Evolutionary conservation across 2,888 invertebrate species (phyloP), one percentile per base, ranked within the genome.

Genomic region (Morpho achilles): DNA sequence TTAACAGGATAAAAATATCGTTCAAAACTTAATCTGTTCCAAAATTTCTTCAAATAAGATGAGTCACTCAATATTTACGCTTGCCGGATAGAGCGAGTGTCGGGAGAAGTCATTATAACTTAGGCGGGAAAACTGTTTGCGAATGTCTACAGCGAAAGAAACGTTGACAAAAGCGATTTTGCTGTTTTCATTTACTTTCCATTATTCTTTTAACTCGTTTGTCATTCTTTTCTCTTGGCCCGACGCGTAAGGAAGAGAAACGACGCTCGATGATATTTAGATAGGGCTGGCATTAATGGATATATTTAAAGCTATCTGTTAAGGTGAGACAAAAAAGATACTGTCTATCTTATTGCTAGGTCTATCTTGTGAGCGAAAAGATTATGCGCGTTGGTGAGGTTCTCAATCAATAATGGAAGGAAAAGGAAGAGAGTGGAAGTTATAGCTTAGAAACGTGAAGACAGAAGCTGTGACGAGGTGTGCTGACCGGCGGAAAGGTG

Each of bases 141-240:
- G 53, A 56, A 52, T 42, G 58, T 55, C 52, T 59, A 51, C 52
- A 50, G 44, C 50, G 43, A 60, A 62, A 59, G 56, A 59, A 57
- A 63, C 55, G 61, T 60, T 55, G 53, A 61, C 60, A 63, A 86
- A 86, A 81, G 82, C 79, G 84, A 86, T 84, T 86, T 84, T 80
- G 75, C 83, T 81, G 84, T 86, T 84, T 85, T 87, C 84, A 86
- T 87, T 86, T 86, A 86, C 86, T 85, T 84, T 84, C 84, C 83
- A 87, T 86, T 87, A 85, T 84, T 86, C 82, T 81, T 84, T 83
- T 70, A 84, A 84, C 86, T 84, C 85, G 82, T 86, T 86, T 85
- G 85, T 85, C 85, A 86, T 86, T 86, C 84, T 85, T 84, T 86
- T 84, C 80, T 60, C 79, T 76, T 74, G 75, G 74, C 68, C 67